Conservation (phyloP, 2,888 invertebrate species). For the Asteroscopus sphinx region DNA sequence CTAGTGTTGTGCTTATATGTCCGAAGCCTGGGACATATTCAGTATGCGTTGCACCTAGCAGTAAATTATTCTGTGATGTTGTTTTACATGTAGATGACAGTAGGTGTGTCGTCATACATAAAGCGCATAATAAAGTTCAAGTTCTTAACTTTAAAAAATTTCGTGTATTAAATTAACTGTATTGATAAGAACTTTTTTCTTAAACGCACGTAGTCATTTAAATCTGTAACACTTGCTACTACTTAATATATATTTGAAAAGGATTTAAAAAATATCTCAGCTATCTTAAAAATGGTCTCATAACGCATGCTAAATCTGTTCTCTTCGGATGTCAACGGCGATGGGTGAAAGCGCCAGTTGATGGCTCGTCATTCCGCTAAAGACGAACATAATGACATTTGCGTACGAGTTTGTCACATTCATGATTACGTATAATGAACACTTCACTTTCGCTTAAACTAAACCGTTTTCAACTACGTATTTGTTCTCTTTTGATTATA, state of each 20-base stretch:
- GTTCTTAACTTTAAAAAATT: neutral
- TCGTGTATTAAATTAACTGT: neutral
- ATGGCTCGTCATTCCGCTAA: slow-evolving; percentile 35
- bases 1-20: slow-evolving; percentile 19
- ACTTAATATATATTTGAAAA: neutral
- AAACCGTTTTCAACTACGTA: slow-evolving; percentile 31
- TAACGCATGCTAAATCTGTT: slow-evolving; percentile 33
- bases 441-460: slow-evolving; percentile 47
- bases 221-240: too few species aligned
- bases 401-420: slow-evolving; percentile 54
- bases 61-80: slow-evolving; percentile 8
- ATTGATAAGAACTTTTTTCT: too few species aligned
- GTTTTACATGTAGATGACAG: slow-evolving; percentile 11
- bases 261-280: neutral
- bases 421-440: slow-evolving; percentile 40
- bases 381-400: slow-evolving; percentile 54
- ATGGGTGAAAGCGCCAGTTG: slow-evolving; percentile 48
- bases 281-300: neutral
- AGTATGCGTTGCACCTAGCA: slow-evolving; percentile 20
- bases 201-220: too few species aligned
- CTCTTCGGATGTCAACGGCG: slow-evolving; percentile 19
- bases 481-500: slow-evolving; percentile 23
- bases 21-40: slow-evolving; percentile 25
- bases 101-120: slow-evolving; percentile 8
- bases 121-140: slow-evolving; percentile 28